Evolutionary conservation across 2,113 vertebrate species (phyloP), one percentile per base, ranked within the genome.

Genomic region (Chaetops frenatus): DNA sequence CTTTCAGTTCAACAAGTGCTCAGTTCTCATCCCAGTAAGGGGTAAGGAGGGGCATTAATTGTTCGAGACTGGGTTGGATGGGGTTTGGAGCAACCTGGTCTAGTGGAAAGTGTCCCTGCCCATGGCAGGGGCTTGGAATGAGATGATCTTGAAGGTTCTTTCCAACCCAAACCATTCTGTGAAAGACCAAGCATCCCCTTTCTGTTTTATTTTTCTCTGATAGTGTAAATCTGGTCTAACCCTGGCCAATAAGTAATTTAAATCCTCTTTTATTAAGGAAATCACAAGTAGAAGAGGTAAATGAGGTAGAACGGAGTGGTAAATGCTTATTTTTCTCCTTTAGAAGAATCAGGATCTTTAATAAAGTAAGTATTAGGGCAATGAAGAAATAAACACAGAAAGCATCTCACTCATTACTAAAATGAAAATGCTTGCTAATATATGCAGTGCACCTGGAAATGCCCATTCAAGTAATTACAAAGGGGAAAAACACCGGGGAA

Each of bases 381-480:
- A 74, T 80, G 92, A 95, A 81, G 81, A 81, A 94, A 92, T 38
- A 92, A 97, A 94, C 72, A 88, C 14, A 33, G 44, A 83, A 94
- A 93, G 48, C 28, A 6, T 86, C 31, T 78, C 28, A 18, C 83
- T 89, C 82, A 70, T 92, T 90, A 74, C 71, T 78, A 94, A 91
- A 96, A 92, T 81, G 66, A 73, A 96, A 96, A 84, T 88, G 90
- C 58, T 87, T 53, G 86, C 69, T 92, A 95, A 95, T 95, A 86
- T 90, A 93, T 91, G 86, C 88, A 91, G 87, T 96, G 91, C 95
- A 96, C 92, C 87, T 89, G 94, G 94, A 95, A 86, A 77, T 95
- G 77, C 81, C 86, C 80, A 95, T 96, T 96, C 78, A 89, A 88
- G 65, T 95, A 94, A 97, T 88, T 94, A 78, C 87, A 81, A 96